Evolutionary conservation across 2,888 invertebrate species (phyloP), one percentile per base, ranked within the genome.

Genomic region (Parelbella ahira): DNA sequence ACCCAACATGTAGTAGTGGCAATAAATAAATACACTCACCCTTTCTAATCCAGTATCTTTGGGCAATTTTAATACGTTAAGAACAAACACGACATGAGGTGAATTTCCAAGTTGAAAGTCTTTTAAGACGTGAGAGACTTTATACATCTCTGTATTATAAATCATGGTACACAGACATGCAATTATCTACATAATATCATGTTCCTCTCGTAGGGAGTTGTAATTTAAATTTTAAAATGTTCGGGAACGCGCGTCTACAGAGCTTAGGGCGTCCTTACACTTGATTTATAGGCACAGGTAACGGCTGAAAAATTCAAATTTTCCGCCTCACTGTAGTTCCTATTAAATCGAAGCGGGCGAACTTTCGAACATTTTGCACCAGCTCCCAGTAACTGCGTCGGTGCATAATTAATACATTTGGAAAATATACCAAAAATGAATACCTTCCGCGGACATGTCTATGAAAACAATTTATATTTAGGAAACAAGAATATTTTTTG

Each of bases 231-330:
- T 86, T 82, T 83, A 84, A 82, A 82, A 73, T 77, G 74, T 73
- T 75, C 64, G 63, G 60, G 66, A 63, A 68, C 70, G 69, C 74
- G 73, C 74, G 77, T 76, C 66, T 61, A 54, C 51, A 70, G 80
- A 77, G 82, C 83, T 83, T 81, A 81, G 60, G 68, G 72, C 66
- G 82, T 77, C 80, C 79, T 78, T 76, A 54, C 74, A 60, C 60
- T 70, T 84, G 83, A 86, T 86, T 86, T 86, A 86, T 82, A 82
- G 76, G 71, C 77, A 54, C 75, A 84, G 81, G 81, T 82, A 83
- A 84, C 76, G 75, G 81, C 74, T 64, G 79, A 82, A 83, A 86
- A 79, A 83, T 84, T 86, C 68, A 84, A 84, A 84, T 84, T 83
- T 71, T 49, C 48, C 60, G 48, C 63, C 60, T 56, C 58, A 48